Evolutionary conservation across 2,113 vertebrate species (phyloP).

Genomic region (Gyps fulvus): DNA sequence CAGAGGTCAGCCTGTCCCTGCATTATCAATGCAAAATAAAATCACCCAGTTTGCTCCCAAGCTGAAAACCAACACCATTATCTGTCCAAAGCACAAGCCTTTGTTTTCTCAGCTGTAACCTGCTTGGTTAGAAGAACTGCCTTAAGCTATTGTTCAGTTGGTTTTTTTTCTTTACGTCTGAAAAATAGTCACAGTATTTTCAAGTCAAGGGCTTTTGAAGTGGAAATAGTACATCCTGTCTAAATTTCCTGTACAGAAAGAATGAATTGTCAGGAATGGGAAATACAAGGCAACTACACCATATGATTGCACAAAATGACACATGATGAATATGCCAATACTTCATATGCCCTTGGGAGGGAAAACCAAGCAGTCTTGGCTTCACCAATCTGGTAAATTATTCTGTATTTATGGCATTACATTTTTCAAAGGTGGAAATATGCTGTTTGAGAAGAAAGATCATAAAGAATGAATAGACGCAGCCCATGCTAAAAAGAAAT

Average conservation of each 20-base stretch:
- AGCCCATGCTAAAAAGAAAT: neutral
- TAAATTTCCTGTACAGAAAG: neutral
- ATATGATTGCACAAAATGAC: neutral
- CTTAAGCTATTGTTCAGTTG: neutral
- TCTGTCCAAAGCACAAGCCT: neutral
- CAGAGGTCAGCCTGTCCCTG: neutral
- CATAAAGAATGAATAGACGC: neutral
- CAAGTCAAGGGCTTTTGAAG: neutral
- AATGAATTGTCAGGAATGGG: neutral
- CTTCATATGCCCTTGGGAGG: neutral
- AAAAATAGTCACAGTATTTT: neutral
- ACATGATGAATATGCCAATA: neutral
- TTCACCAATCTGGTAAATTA: neutral
- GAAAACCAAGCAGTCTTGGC: neutral
- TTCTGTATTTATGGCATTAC: neutral
- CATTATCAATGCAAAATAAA: neutral
- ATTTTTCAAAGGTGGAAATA: neutral
- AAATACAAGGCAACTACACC: neutral
- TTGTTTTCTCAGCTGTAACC: neutral
- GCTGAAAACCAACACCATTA: neutral
- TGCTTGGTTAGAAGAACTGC: neutral
- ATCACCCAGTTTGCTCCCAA: neutral
- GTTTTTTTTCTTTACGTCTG: neutral
- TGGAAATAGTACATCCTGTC: neutral
- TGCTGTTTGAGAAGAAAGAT: neutral